These are phyloP conservation scores for Synergus japonicus DNA, from an alignment of 2,888 invertebrate species.

Conservation along the genomic window DNA sequence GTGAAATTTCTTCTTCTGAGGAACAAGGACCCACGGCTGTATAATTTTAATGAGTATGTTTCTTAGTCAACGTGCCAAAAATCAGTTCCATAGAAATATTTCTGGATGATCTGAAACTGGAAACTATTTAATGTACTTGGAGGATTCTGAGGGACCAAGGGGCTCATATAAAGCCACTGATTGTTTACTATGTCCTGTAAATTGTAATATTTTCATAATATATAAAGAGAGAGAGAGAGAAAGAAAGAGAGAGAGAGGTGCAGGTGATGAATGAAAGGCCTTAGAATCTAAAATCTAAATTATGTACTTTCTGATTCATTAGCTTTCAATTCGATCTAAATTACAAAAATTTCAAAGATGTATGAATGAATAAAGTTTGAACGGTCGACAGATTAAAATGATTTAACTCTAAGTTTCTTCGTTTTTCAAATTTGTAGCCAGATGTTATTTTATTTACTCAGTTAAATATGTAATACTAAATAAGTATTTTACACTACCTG, in stretches of 20 bases:
- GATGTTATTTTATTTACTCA: too few relatives aligned
- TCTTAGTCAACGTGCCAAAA: conserved; percentile 67
- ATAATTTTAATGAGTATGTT: conserved; percentile 61
- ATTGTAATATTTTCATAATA: conserved; percentile 16
- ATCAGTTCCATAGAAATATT: conserved; percentile 60
- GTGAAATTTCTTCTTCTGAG: conserved; percentile 34
- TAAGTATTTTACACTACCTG: neutral
- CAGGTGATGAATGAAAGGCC: neutral
- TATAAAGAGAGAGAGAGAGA: neutral
- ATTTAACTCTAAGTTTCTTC: too few relatives aligned
- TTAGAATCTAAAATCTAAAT: neutral
- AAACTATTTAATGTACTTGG: conserved; percentile 8
- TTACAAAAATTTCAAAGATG: too few relatives aligned
- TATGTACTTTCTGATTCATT: neutral
- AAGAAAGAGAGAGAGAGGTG: neutral
- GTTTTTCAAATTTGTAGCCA: too few relatives aligned
- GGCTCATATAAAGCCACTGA: conserved; percentile 29
- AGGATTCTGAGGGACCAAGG: conserved; percentile 49
- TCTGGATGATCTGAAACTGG: conserved; percentile 41
- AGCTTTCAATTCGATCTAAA: neutral
- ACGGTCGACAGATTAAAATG: too few relatives aligned
- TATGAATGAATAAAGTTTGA: too few relatives aligned
- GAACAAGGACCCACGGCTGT: conserved; percentile 51
- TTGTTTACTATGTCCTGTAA: conserved; percentile 12
- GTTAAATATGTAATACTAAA: too few relatives aligned